Conservation (phyloP, 1,140 invertebrate genomes). For the Physella acuta region DNA sequence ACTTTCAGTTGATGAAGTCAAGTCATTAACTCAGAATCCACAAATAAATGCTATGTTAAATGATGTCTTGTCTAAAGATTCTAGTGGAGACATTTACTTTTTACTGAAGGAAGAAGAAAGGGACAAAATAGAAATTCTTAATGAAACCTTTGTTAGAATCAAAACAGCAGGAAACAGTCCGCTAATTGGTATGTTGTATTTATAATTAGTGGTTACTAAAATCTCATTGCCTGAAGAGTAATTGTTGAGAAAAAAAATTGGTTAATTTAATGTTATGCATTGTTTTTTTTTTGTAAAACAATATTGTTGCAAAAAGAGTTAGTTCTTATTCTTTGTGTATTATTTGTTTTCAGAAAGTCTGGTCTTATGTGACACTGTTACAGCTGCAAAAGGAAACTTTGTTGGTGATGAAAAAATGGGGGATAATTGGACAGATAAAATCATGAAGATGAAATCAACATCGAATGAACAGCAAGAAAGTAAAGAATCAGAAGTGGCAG, state of each 20-base stretch:
- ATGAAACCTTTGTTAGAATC: conserved; percentile 35
- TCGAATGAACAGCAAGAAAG: conserved; percentile 1
- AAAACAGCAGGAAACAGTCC: conserved; percentile 44
- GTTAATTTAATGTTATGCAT: no score
- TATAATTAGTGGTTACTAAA: no score
- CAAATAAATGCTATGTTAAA: conserved; percentile 30
- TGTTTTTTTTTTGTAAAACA: no score
- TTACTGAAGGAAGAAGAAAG: conserved; percentile 39
- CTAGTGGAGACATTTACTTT: conserved; percentile 30
- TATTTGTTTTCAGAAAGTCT: background rate
- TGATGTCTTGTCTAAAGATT: conserved; percentile 4
- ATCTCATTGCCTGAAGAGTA: no score
- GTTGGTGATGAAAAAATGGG: conserved; percentile 45
- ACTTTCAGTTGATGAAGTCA: conserved; percentile 32
- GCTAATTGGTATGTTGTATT: no score
- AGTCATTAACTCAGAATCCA: conserved; percentile 25
- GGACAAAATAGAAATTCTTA: conserved; percentile 39
- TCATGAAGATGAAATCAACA: conserved; percentile 42
- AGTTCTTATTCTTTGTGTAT: no score
- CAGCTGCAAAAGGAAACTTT: conserved; percentile 40
- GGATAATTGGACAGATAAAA: conserved; percentile 50
- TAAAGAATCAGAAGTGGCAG: conserved; percentile 32
- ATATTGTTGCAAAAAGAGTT: no score
- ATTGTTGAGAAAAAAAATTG: no score
- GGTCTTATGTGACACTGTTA: conserved; percentile 4